phyloP scores from a whole-genome alignment of 2,797 vertebrate genomes.

The Parambassis ranga region DNA sequence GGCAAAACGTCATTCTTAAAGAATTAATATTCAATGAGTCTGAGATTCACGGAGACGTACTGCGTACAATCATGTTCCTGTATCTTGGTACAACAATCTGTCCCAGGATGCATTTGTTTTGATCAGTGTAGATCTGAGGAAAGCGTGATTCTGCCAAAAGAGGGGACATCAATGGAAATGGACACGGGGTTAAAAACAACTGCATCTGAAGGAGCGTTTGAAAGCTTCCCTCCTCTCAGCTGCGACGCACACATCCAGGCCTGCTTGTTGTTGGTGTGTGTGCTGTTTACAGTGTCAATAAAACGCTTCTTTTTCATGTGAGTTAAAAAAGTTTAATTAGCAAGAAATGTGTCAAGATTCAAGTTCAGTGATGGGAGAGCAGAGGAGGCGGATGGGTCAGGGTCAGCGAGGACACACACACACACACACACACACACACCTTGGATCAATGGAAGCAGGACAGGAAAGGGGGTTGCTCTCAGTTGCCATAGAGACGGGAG shows the following conservation, averaged over 20 bases:
- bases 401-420: conserved; percentile 37
- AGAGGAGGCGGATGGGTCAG: conserved; percentile 46
- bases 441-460: conserved; percentile 58
- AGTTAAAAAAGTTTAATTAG: neutral
- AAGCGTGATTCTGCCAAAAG: conserved; percentile 61
- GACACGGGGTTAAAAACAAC: conserved; percentile 59
- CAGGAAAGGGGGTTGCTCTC: conserved; percentile 47
- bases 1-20: neutral
- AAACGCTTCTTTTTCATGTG: too few relatives aligned
- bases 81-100: conserved; percentile 30
- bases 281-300: neutral
- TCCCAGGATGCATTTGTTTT: conserved; percentile 57
- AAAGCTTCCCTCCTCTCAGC: conserved; percentile 59
- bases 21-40: conserved; percentile 1
- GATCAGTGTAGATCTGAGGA: conserved; percentile 66
- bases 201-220: conserved; percentile 55
- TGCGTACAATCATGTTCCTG: neutral
- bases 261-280: neutral
- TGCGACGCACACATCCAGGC: neutral
- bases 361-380: conserved; percentile 16
- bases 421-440: conserved; percentile 29
- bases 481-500: conserved; percentile 83
- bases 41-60: neutral
- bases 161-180: conserved; percentile 59
- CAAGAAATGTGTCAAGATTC: neutral